A percentile compares a stretch with the other conserved stretches of the same genome.
Evolutionary conservation across 2,113 vertebrate species (phyloP).

Genomic region (Cryptoleucopteryx plumbea): DNA sequence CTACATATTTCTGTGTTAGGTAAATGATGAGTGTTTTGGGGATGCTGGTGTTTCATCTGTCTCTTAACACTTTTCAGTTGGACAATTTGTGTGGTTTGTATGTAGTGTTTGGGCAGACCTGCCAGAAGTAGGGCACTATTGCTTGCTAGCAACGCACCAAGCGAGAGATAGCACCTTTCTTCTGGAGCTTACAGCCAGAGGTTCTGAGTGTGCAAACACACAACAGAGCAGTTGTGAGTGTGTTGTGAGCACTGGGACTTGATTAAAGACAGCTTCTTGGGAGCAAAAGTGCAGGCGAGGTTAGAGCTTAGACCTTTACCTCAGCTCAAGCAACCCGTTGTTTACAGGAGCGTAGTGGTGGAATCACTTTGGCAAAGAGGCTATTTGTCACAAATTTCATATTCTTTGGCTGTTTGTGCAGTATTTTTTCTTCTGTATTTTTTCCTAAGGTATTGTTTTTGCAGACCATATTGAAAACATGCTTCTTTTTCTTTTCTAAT

Average conservation of each 20-base stretch:
- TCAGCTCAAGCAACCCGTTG: constrained; percentile 4
- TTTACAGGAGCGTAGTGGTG: constrained; percentile 21
- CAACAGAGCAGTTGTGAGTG: not conserved
- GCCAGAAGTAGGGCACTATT: not conserved
- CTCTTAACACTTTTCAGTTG: not conserved
- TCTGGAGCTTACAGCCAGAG: not conserved
- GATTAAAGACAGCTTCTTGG: not conserved
- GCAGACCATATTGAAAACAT: constrained; percentile 57
- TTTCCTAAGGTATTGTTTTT: constrained; percentile 66
- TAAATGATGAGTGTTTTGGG: not conserved
- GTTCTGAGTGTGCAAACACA: not conserved
- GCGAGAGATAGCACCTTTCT: not conserved
- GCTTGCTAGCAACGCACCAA: not conserved
- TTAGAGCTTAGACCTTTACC: not conserved
- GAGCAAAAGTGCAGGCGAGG: not conserved
- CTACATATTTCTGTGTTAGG: not conserved
- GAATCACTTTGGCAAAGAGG: constrained; percentile 57
- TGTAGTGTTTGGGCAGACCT: not conserved
- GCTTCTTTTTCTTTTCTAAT: constrained; percentile 50
- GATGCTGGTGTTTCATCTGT: not conserved
- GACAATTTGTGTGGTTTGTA: not conserved
- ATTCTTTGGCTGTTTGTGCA: constrained; percentile 53
- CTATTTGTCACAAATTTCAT: constrained; percentile 52
- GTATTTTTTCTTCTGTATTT: constrained; percentile 51
- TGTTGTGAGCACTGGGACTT: not conserved